These are phyloP conservation scores for Lucifuga dentata DNA, from an alignment of 2,113 vertebrate genomes.

Conservation along the genomic window DNA sequence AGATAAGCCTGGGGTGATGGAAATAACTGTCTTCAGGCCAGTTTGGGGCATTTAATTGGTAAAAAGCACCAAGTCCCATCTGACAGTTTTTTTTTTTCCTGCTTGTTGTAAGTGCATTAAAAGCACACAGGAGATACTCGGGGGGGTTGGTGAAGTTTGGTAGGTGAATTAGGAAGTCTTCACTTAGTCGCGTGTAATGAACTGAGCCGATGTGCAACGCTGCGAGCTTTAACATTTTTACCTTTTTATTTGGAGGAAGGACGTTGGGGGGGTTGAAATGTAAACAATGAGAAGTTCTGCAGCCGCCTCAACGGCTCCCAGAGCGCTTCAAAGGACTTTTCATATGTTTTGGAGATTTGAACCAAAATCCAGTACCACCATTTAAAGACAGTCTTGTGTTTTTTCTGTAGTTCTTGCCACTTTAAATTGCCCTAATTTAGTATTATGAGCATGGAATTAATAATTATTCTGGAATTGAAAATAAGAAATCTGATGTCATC, in stretches of 20 bases:
- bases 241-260: constrained; percentile 70
- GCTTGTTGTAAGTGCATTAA: constrained; percentile 27
- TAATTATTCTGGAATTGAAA: constrained; percentile 12
- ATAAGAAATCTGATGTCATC: no score
- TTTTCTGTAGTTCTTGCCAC: constrained; percentile 11
- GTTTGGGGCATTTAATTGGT: constrained; percentile 50
- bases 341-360: constrained; percentile 80
- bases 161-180: constrained; percentile 76
- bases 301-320: constrained; percentile 72
- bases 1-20: constrained; percentile 36
- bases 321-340: constrained; percentile 68
- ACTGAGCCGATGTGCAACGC: constrained; percentile 73
- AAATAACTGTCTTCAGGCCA: constrained; percentile 49
- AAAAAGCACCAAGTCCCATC: constrained; percentile 34
- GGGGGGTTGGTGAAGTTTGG: constrained; percentile 43
- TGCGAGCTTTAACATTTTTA: constrained; percentile 71
- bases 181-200: constrained; percentile 78
- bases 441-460: constrained; percentile 8
- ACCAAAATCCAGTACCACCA: constrained; percentile 53
- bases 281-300: constrained; percentile 78
- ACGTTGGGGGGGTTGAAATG: constrained; percentile 72
- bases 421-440: constrained; percentile 10
- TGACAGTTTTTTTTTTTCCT: not conserved
- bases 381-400: constrained; percentile 37
- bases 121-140: constrained; percentile 49